Base-by-base conservation (phyloP, 2,888 invertebrate genomes). In the Apantesis nais region DNA sequence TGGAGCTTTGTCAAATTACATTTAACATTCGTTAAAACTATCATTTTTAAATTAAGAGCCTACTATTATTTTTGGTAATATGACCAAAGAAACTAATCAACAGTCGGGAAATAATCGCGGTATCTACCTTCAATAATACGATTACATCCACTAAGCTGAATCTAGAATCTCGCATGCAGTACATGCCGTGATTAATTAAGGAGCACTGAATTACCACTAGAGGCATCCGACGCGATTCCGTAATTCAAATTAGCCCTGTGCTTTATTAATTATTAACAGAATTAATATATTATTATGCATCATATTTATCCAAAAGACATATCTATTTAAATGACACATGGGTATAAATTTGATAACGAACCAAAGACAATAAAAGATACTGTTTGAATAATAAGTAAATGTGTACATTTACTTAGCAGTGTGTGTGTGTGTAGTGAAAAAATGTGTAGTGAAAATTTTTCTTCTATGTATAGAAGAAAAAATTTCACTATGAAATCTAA, bases 131-230 rank as follows among this genome's bases (percentile, higher is more conserved):
- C 39, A 39, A 66, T 58, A 66, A 66, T 66, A 58, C 66, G 58
- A 58, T 66, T 66, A 55, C 22, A 61, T 61, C 63, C 72, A 66
- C 66, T 63, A 62, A 41, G 61, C 31, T 9, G 61, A 41, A 74
- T 73, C 68, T 71, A 69, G 68, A 69, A 67, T 82, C 69, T 72
- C 69, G 67, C 67, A 65, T 82, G 78, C 76, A 77, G 39, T 58
- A 67, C 77, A 67, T 76, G 39, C 71, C 44, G 73, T 75, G 79
- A 82, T 82, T 85, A 83, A 85, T 85, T 85, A 83, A 80, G 72
- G 71, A 63, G 72, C 75, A 72, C 78, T 81, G 78, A 83, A 82
- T 84, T 83, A 83, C 74, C 71, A 67, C 73, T 67, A 65, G 74
- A 68, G 62, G 66, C 62, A 74, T 75, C 67, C 75, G 79, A 83